A percentile compares a stretch with the other conserved stretches of the same genome.
These are phyloP conservation scores for Biston stratarius DNA, from an alignment of 2,888 invertebrate genomes.

Conservation along the genomic window DNA sequence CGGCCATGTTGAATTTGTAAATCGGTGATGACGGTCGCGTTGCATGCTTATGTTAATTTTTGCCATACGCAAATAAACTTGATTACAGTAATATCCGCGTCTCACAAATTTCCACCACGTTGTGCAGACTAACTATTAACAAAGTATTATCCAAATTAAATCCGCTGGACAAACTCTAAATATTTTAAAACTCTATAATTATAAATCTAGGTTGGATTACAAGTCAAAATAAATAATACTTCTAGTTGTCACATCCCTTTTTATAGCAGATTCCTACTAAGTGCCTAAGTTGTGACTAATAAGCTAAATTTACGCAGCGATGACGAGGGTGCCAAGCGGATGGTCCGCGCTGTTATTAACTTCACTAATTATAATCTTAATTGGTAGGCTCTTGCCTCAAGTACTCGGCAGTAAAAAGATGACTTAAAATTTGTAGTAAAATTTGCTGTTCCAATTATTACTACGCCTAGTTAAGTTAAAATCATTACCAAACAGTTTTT, in stretches of 20 bases:
- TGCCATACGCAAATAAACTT: too few species aligned
- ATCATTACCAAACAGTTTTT: too few species aligned
- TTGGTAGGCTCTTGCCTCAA: conserved; percentile 9
- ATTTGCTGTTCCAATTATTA: neutral
- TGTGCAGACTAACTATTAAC: too few species aligned
- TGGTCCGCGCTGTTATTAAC: conserved; percentile 5
- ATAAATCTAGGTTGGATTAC: too few species aligned
- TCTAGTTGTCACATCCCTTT: conserved; percentile 5
- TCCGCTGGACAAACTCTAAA: too few species aligned
- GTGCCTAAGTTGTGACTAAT: conserved; percentile 24
- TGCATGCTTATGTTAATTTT: too few species aligned
- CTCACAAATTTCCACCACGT: too few species aligned
- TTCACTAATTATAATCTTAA: conserved; percentile 31
- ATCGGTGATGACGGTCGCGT: too few species aligned
- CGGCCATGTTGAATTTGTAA: too few species aligned
- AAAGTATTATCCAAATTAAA: too few species aligned
- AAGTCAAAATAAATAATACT: neutral
- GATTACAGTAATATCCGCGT: too few species aligned
- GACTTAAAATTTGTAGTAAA: neutral
- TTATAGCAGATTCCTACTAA: conserved; percentile 13
- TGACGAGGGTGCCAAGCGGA: conserved; percentile 24
- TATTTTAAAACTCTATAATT: too few species aligned
- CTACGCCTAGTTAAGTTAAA: neutral
- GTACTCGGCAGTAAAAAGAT: neutral
- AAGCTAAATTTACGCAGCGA: conserved; percentile 20